Base-by-base conservation (phyloP, 1,140 invertebrate species). In the Cylas formicarius region DNA sequence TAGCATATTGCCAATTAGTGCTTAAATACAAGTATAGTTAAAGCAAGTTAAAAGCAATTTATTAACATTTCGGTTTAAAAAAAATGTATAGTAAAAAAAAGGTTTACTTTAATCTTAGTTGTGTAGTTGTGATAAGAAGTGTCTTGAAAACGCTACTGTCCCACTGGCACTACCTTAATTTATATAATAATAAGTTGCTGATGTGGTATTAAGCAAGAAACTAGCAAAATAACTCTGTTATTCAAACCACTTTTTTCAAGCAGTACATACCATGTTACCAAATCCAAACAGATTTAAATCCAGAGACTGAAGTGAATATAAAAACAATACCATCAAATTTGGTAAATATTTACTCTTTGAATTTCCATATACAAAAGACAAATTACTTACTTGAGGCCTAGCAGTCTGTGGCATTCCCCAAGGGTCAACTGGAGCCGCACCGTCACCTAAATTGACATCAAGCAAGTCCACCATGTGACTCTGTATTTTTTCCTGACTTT, bases 381-480 rank as follows among this genome's bases (percentile, higher is more conserved):
- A 16, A 20, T 11, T 8, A 54, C 40, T 38, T 53, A 63, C 60
- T 50, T 65, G 59, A 11, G 53, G 44, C 45, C 55, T 42, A 11
- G 53, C 58, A 20, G 46, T 58, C 29, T 58, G 68, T 1, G 82
- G 77, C 54, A 81, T 71, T 16, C 77, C 80, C 84, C 84, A 87
- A 8, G 84, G 82, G 67, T 86, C 83, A 11, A 70, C 67, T 31
- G 70, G 67, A 40, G 62, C 60, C 22, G 71, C 68, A 44, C 78
- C 75, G 16, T 78, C 77, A 16, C 78, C 78, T 50, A 90, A 68
- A 65, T 79, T 83, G 28, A 90, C 83, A 61, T 90, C 88, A 50
- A 90, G 67, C 56, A 90, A 69, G 68, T 91, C 87, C 21, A 89
- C 66, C 65, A 90, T 72, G 60, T 86, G 83, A 58, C 80, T 86